These are phyloP conservation scores for Vidua macroura DNA, from an alignment of 2,113 vertebrate genomes.

Conservation along the genomic window DNA sequence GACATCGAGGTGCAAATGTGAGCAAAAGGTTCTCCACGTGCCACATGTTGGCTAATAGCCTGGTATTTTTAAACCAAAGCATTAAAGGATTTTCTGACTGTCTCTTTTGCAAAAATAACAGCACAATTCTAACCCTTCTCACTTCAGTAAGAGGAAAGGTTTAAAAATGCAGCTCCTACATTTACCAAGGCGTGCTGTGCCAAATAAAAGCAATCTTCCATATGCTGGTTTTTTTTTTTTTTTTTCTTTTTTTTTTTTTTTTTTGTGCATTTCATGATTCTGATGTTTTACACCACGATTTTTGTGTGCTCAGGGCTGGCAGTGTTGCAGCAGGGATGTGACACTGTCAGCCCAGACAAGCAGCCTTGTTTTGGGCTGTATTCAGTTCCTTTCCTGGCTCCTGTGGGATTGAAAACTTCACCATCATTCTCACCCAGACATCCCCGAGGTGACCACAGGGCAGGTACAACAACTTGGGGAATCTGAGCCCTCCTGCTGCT, in stretches of 20 bases:
- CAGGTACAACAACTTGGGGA: fast-evolving
- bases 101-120: background rate
- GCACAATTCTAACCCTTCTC: background rate
- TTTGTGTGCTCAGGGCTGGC: background rate
- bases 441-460: background rate
- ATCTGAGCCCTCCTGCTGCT: background rate
- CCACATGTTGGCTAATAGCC: background rate
- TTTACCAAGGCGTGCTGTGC: background rate
- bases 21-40: background rate
- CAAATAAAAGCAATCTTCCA: constrained; percentile 5
- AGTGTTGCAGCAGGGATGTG: background rate
- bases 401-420: background rate
- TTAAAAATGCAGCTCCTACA: background rate
- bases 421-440: background rate
- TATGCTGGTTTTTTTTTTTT: background rate
- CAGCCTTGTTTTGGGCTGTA: background rate
- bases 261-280: background rate
- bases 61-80: background rate
- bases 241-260: background rate
- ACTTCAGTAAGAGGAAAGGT: background rate
- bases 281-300: background rate
- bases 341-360: background rate
- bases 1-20: background rate
- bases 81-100: background rate
- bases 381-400: background rate